Evolutionary conservation across 2,113 vertebrate species (phyloP), one percentile per base, ranked within the genome.

Genomic region (Kryptolebias marmoratus): DNA sequence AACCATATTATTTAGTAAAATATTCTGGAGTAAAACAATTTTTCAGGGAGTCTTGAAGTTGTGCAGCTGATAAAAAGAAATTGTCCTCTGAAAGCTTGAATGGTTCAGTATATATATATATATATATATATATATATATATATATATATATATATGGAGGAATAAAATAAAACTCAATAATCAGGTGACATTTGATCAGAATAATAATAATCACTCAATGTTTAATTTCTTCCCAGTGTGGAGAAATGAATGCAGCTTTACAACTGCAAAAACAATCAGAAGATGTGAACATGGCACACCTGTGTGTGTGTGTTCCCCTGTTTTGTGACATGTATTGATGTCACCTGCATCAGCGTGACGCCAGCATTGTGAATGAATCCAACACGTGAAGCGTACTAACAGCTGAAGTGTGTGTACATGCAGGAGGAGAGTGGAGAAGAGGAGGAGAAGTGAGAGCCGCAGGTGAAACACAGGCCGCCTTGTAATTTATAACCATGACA

Each of bases 401-500:
- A 68, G 39, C 28, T 50, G 6, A 27, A 71, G 67, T 28, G 68
- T 75, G 84, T 74, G 80, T 78, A 93, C 93, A 94, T 92, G 80
- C 59, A 52, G 58, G 22, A 47, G 64, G 49, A 62, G 9, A 50
- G 32, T 27, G n/a, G 14, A 62, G 39, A 56, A 15, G 28, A 47
- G 55, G 31, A 59, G 73, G 60, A 68, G 62, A 57, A 75, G 73
- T 68, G 93, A 93, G 92, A 44, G 96, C 96, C 96, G 95, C 95
- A 95, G 96, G 97, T 98, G 94, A 96, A 96, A 96, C 95, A 94
- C 94, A 92, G 93, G 91, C 93, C 95, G 95, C 95, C 93, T 93
- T 95, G 95, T 97, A 96, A 98, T 98, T 98, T 98, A 98, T 98
- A 98, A 99, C 95, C 95, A 94, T 97, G 97, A 98, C 97, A 97